phyloP scores from a whole-genome alignment of 2,113 vertebrate genomes.

The Thinocorus orbignyianus region DNA sequence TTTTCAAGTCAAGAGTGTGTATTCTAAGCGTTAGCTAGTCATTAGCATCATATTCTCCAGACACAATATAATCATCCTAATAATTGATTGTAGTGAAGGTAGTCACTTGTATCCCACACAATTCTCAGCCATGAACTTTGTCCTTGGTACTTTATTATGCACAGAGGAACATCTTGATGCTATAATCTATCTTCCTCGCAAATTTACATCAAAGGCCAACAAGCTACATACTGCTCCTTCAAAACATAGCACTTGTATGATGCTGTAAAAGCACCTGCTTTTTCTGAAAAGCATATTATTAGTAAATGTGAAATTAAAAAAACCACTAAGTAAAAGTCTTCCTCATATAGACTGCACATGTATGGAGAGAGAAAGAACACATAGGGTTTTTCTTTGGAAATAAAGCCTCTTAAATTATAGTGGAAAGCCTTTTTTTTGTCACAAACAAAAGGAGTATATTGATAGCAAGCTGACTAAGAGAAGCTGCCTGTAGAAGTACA shows the following conservation, averaged over 20 bases:
- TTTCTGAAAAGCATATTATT: conserved; percentile 25
- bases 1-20: conserved; percentile 56
- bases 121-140: conserved; percentile 68
- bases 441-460: conserved; percentile 14
- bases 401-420: background rate
- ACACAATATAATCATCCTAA: conserved; percentile 58
- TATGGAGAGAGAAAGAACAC: background rate
- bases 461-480: conserved; percentile 13
- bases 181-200: conserved; percentile 46
- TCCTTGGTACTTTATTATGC: conserved; percentile 54
- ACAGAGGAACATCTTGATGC: conserved; percentile 47
- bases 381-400: background rate
- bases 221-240: conserved; percentile 30
- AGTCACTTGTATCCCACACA: conserved; percentile 56
- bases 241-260: background rate
- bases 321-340: background rate
- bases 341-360: background rate
- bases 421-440: background rate
- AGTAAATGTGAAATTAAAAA: background rate
- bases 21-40: conserved; percentile 49
- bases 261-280: background rate
- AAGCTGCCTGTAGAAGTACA: background rate
- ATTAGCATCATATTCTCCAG: conserved; percentile 63
- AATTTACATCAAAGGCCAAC: conserved; percentile 53
- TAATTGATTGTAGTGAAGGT: conserved; percentile 62